Base-by-base conservation (phyloP, 1,140 invertebrate genomes). In the Rhagoletis pomonella region DNA sequence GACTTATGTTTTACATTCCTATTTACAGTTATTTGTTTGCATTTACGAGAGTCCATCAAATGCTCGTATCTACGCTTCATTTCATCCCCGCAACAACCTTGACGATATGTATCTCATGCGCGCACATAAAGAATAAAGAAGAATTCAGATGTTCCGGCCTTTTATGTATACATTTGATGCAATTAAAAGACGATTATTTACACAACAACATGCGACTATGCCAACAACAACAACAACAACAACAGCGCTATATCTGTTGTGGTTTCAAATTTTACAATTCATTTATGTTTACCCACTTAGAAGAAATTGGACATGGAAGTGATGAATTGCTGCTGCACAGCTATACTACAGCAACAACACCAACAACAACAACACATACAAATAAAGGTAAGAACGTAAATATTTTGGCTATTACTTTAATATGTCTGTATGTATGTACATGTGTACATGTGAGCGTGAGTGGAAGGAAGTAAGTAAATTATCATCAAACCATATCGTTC, bases 111-210 rank as follows among this genome's bases (percentile, higher is more conserved):
- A 42, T 29, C 62, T 65, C n/a, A 50, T 47, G 59, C n/a, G 89
- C 42, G 29, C 44, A 7, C 29, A 29, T 29, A 29, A 29, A 29
- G 29, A 29, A 29, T 29, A 29, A 29, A 29, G 29, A 65, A 14
- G 73, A 77, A 62, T n/a, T 85, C 85, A 89, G 89, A 89, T 87
- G 89, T 90, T 88, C 88, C 90, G 73, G 73, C 47, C 73, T 81
- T 81, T 81, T 81, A 81, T 55, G 73, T 55, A 88, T 87, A 87
- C 89, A 73, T 69, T 88, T 60, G 39, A 47, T 85, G 87, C 90
- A 90, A 91, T 90, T 91, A 91, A 89, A 91, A 91, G 89, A 84
- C 90, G 67, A 90, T 91, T 91, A 91, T 89, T 73, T 84, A 81
- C 73, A 81, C 73, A 81, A 55, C 73, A 81, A 81, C 44, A 81